Conservation (phyloP, 2,888 invertebrate species). For the Geotrupes spiniger region DNA sequence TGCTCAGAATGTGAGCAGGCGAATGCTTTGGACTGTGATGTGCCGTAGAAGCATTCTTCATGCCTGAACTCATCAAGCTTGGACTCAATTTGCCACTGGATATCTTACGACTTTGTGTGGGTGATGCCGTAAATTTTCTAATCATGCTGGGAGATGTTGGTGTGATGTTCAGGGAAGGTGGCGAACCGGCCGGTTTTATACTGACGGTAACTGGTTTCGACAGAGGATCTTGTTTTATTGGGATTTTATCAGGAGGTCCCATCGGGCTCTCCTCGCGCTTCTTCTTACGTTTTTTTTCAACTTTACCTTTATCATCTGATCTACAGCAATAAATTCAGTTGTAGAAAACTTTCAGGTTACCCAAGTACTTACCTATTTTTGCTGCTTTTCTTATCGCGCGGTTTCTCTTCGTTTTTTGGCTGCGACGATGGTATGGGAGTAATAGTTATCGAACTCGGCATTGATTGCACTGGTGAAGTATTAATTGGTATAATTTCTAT, state of each 20-base stretch:
- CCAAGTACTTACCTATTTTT: conserved; percentile 36
- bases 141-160: conserved; percentile 66
- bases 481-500: conserved; percentile 84
- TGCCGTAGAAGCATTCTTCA: conserved; percentile 55
- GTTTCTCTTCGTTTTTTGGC: conserved; percentile 43
- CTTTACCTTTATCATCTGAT: conserved; percentile 50
- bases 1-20: conserved; percentile 64
- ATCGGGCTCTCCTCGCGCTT: conserved; percentile 76
- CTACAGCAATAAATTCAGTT: conserved; percentile 29
- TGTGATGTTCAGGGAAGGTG: conserved; percentile 52
- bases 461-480: conserved; percentile 56
- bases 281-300: conserved; percentile 71
- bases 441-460: conserved; percentile 82
- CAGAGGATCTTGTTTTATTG: conserved; percentile 68
- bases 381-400: conserved; percentile 51
- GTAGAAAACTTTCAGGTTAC: too few species aligned
- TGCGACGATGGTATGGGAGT: conserved; percentile 72
- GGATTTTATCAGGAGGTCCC: conserved; percentile 81
- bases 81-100: conserved; percentile 61
- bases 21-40: conserved; percentile 73
- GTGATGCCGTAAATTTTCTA: conserved; percentile 70
- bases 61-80: conserved; percentile 54
- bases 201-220: conserved; percentile 71
- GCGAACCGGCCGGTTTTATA: conserved; percentile 66
- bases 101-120: conserved; percentile 63